Percentiles rank a stretch among this genome's conserved stretches.
phyloP scores from a whole-genome alignment of 1,140 invertebrate genomes.

The Drosophila littoralis region DNA sequence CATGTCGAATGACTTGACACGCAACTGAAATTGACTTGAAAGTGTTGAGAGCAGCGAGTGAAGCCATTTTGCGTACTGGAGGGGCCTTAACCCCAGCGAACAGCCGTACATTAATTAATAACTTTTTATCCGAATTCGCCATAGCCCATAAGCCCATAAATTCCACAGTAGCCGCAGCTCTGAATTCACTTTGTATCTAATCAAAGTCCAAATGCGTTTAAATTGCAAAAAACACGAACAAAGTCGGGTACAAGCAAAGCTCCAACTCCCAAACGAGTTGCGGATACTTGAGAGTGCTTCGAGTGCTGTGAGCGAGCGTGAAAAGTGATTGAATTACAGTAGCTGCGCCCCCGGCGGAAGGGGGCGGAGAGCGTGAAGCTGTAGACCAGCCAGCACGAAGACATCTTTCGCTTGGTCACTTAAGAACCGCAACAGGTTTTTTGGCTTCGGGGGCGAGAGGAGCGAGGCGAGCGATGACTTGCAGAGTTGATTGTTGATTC shows the following conservation, averaged over 20 bases:
- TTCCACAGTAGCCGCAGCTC: slow-evolving; percentile 7
- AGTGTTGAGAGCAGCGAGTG: background rate
- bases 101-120: background rate
- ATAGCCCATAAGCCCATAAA: background rate
- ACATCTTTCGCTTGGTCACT: slow-evolving; percentile 37
- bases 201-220: slow-evolving; percentile 64
- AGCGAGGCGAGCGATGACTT: background rate
- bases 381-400: slow-evolving; percentile 7
- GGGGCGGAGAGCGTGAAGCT: background rate
- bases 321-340: slow-evolving; percentile 69
- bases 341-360: slow-evolving; percentile 5
- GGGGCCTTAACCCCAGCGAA: slow-evolving; percentile 15
- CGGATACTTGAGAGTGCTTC: slow-evolving; percentile 30
- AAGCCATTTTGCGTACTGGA: slow-evolving; percentile 21
- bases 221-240: slow-evolving; percentile 32
- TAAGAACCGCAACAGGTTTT: slow-evolving; percentile 49
- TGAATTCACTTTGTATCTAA: slow-evolving; percentile 37
- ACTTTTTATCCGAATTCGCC: background rate
- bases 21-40: slow-evolving; percentile 10
- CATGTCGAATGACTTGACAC: slow-evolving; percentile 27
- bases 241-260: slow-evolving; percentile 21
- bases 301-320: slow-evolving; percentile 35
- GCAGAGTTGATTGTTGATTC: slow-evolving; percentile 15
- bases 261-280: slow-evolving; percentile 45
- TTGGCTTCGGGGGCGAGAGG: slow-evolving; percentile 4